A percentile compares a stretch with the other conserved stretches of the same genome.
Conservation (phyloP, 2,797 vertebrate genomes). For the Urophycis tenuis region DNA sequence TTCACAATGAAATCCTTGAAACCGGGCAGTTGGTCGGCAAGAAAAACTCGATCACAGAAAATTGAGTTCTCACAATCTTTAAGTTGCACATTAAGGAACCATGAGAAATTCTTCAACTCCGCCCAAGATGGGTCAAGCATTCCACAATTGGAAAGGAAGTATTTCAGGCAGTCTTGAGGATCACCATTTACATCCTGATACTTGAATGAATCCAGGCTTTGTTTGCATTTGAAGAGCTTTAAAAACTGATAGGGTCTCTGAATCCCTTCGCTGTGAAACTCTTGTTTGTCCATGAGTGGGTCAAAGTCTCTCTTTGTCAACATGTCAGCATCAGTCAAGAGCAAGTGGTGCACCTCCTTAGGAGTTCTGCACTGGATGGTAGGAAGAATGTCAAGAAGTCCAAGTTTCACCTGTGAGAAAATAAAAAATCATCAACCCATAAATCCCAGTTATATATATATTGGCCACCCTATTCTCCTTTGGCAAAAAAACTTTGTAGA, state of each 20-base stretch:
- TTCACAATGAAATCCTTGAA: conserved; percentile 74
- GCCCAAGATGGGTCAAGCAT: conserved; percentile 73
- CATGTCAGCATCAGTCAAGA: conserved; percentile 26
- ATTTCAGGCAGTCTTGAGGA: conserved; percentile 60
- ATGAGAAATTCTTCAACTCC: conserved; percentile 74
- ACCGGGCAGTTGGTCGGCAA: conserved; percentile 56
- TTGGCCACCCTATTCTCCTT: neutral
- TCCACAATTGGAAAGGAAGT: conserved; percentile 65
- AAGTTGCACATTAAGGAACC: conserved; percentile 74
- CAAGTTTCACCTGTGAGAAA: conserved; percentile 46
- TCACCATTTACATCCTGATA: conserved; percentile 49
- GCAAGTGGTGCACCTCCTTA: conserved; percentile 46
- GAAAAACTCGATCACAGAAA: conserved; percentile 69
- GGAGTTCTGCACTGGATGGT: conserved; percentile 67
- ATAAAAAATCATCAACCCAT: conserved; percentile 8
- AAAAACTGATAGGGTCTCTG: conserved; percentile 76
- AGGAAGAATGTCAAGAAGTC: conserved; percentile 68
- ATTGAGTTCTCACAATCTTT: conserved; percentile 71
- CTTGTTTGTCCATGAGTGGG: conserved; percentile 65
- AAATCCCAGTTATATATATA: neutral
- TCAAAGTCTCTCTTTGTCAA: conserved; percentile 30
- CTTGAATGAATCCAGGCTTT: conserved; percentile 63
- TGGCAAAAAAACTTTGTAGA: neutral
- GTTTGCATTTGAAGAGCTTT: conserved; percentile 38
- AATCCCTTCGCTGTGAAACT: conserved; percentile 66